Conservation (phyloP, 2,797 vertebrate species). For the Schizopygopsis malacanthus region DNA sequence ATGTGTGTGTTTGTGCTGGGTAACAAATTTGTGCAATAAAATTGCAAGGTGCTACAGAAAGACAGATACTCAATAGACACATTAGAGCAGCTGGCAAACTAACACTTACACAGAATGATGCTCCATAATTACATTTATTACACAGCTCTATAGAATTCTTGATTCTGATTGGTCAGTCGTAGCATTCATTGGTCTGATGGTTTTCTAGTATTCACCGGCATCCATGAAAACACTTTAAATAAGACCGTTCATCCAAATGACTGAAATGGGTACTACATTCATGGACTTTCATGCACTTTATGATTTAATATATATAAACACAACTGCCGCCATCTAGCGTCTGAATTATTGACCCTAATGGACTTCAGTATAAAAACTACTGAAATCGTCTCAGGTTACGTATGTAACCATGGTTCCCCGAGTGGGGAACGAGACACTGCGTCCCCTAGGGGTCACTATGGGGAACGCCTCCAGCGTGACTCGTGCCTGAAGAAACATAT, state of each 20-base stretch:
- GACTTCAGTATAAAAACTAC: not conserved
- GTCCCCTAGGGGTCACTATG: too few species aligned
- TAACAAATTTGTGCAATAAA: conserved; percentile 53
- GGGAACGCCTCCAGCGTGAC: too few species aligned
- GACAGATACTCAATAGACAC: conserved; percentile 54
- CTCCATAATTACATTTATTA: not conserved
- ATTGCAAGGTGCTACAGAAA: conserved; percentile 70
- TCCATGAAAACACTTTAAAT: not conserved
- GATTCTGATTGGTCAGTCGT: not conserved
- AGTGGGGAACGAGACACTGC: too few species aligned
- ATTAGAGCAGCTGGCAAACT: conserved; percentile 37
- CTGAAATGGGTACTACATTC: not conserved
- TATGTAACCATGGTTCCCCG: too few species aligned
- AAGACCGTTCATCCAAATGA: not conserved
- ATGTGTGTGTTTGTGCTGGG: conserved; percentile 44
- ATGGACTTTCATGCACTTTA: not conserved
- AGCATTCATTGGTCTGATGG: not conserved
- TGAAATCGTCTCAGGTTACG: too few species aligned
- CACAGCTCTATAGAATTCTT: not conserved
- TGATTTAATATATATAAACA: not conserved
- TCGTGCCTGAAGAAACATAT: too few species aligned
- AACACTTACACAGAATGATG: conserved; percentile 43
- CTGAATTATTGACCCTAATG: not conserved
- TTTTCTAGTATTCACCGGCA: not conserved
- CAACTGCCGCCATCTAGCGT: not conserved